Evolutionary conservation across 2,113 vertebrate species (phyloP).

Genomic region (western clawed frog (Xenopus tropicalis)): UCB_Xtro_10.0 CM004443.2:179486501-179487000

Average conservation of each 20-base stretch:
- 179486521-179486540: conserved; percentile 58
- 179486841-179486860: conserved; percentile 66
- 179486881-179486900: not conserved
- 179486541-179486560: conserved; percentile 57
- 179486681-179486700: conserved; percentile 66
- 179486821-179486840: conserved; percentile 76
- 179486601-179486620: conserved; percentile 73
- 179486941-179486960: not conserved
- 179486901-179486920: conserved; percentile 3
- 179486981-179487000: not conserved
- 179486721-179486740: conserved; percentile 81
- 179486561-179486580: conserved; percentile 56
- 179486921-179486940: not conserved
- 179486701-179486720: conserved; percentile 68
- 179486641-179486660: conserved; percentile 74
- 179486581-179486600: conserved; percentile 60
- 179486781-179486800: conserved; percentile 60
- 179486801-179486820: conserved; percentile 49
- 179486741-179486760: conserved; percentile 86
- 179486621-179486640: conserved; percentile 86
- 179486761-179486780: conserved; percentile 85
- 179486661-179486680: conserved; percentile 67
- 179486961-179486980: conserved; percentile 8
- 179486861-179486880: conserved; percentile 60
- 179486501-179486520: conserved; percentile 59